Conservation (phyloP, 2,888 invertebrate species). For the Phaonia tiefii region DNA sequence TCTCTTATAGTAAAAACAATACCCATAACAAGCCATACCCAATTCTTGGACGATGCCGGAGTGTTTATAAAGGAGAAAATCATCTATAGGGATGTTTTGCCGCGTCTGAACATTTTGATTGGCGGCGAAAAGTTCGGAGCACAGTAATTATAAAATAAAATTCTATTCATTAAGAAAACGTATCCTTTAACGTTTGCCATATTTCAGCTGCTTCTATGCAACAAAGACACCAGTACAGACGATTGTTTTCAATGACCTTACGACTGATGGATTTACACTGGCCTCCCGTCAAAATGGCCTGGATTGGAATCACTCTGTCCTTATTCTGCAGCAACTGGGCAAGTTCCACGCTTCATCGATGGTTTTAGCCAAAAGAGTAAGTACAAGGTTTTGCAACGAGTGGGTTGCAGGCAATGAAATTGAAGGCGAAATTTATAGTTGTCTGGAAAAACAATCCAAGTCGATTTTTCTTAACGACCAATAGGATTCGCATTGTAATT, state of each 20-base stretch:
- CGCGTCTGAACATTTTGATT: constrained; percentile 78
- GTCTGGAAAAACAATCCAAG: no score
- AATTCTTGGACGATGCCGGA: constrained; percentile 78
- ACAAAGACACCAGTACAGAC: constrained; percentile 75
- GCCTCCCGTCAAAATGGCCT: constrained; percentile 82
- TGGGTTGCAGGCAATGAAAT: no score
- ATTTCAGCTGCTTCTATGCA: constrained; percentile 73
- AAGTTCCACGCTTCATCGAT: constrained; percentile 83
- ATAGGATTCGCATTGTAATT: no score
- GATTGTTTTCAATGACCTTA: constrained; percentile 79
- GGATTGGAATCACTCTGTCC: constrained; percentile 81
- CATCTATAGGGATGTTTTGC: constrained; percentile 78
- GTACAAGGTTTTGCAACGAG: no score
- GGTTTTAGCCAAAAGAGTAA: constrained; percentile 81
- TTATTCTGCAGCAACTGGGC: constrained; percentile 82
- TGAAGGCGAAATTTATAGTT: no score
- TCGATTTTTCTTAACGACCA: no score
- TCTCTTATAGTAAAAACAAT: constrained; percentile 78
- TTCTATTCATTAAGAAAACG: no score
- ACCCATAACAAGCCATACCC: constrained; percentile 72
- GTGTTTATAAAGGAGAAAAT: constrained; percentile 80
- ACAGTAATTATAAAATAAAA: constrained; percentile 69
- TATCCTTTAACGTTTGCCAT: no score
- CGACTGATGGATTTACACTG: constrained; percentile 81
- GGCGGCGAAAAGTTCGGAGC: constrained; percentile 75